Base-by-base conservation (phyloP, 1,140 invertebrate species). In the Drosophila auraria region DNA sequence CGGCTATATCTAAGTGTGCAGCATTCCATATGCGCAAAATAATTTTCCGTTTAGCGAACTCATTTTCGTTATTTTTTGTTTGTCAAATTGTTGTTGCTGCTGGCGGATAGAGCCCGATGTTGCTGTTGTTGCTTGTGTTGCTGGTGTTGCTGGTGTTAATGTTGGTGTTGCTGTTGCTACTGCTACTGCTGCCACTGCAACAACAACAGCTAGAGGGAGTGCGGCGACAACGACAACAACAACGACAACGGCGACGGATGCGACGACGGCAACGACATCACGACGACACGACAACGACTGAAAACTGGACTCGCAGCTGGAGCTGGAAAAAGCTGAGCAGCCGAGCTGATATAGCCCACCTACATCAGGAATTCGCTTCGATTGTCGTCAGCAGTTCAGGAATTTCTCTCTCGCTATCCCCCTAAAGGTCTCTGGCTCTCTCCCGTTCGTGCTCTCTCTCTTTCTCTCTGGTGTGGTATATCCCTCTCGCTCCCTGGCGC, bases 221-320 rank as follows among this genome's bases (percentile, higher is more conserved):
- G 82, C 83, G 64, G 51, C 76, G 60, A 80, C 77, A 44, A 74
- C 61, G 50, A 80, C 75, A 62, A 65, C 53, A 66, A 57, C 64
- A 58, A 81, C 79, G 75, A 87, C 79, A 75, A 80, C 89, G 87
- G 80, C 83, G 78, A 91, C 82, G 89, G 83, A 90, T 82, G 83
- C 89, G 87, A 87, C 83, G 78, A 91, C 82, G 89, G 83, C 89
- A 86, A 87, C 83, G 87, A 89, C 84, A 87, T 92, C 91, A 90
- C 82, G 86, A 92, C 90, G 91, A 92, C 91, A 92, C 90, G 90
- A 91, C 91, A 92, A 92, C 86, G 91, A 92, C 91, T 91, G 75
- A 84, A 79, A 77, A 71, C 56, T 68, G 78, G 60, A 82, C 76
- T 79, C 72, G 79, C 82, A 89, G 75, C 83, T 75, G 78, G 77